Percentiles rank a stretch among this genome's conserved stretches.
These are phyloP conservation scores for Semibalanus balanoides DNA, from an alignment of 1,140 invertebrate species.

Conservation along the genomic window DNA sequence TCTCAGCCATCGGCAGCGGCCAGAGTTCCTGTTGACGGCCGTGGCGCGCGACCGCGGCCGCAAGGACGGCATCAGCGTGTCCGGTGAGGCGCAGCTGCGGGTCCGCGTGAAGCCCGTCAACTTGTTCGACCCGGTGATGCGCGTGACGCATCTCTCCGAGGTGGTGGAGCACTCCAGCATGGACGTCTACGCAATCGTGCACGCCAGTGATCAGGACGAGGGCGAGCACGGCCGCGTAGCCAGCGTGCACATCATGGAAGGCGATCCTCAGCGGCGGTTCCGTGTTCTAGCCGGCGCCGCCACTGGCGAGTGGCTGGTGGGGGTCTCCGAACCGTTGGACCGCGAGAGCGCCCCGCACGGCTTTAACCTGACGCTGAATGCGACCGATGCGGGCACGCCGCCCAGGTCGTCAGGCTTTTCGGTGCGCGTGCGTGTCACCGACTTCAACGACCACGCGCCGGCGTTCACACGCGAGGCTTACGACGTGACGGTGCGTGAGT, in stretches of 20 bases:
- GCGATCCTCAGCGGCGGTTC: conserved; percentile 75
- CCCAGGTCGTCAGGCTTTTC: conserved; percentile 53
- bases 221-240: conserved; percentile 70
- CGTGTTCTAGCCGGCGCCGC: conserved; percentile 40
- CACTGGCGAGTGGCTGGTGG: conserved; percentile 35
- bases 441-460: conserved; percentile 69
- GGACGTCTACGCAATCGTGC: conserved; percentile 77
- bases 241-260: conserved; percentile 69
- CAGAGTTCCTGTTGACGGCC: conserved; percentile 57
- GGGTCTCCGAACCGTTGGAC: conserved; percentile 58
- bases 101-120: conserved; percentile 74
- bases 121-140: conserved; percentile 66
- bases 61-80: conserved; percentile 29
- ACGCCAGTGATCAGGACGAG: conserved; percentile 62
- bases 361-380: conserved; percentile 73
- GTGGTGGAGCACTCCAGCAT: conserved; percentile 69
- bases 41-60: conserved; percentile 64
- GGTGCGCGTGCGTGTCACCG: conserved; percentile 57
- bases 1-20: conserved; percentile 49
- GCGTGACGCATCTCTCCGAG: conserved; percentile 54
- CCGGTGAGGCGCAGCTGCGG: conserved; percentile 53
- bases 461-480: conserved; percentile 79
- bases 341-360: conserved; percentile 55
- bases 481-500: conserved; percentile 72
- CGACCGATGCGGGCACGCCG: conserved; percentile 66